These are phyloP conservation scores for Gymnosoma rotundatum DNA, from an alignment of 2,888 invertebrate species.

Conservation along the genomic window DNA sequence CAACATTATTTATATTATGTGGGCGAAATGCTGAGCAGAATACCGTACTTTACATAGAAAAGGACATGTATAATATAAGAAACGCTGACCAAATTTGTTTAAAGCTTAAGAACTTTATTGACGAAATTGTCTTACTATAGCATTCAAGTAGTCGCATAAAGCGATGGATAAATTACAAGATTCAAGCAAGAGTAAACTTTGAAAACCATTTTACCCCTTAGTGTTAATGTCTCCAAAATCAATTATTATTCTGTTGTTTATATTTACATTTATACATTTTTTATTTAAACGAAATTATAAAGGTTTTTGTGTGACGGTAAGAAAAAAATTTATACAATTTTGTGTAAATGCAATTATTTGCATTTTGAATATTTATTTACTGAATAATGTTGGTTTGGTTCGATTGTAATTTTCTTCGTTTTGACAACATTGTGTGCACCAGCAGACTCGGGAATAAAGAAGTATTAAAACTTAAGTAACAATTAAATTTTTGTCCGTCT, in stretches of 20 bases:
- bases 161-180: too few species aligned
- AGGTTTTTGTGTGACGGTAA: conserved; percentile 37
- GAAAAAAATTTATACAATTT: conserved; percentile 28
- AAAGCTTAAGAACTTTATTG: too few species aligned
- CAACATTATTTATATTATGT: too few species aligned
- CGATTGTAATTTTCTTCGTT: conserved; percentile 8
- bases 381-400: conserved; percentile 32
- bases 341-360: conserved; percentile 69
- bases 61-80: too few species aligned
- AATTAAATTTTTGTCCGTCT: conserved; percentile 65
- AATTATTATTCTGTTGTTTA: conserved; percentile 6
- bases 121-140: too few species aligned
- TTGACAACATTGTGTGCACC: conserved; percentile 63
- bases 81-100: too few species aligned
- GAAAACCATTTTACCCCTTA: not conserved
- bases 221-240: not conserved
- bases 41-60: too few species aligned
- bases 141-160: too few species aligned
- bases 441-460: conserved; percentile 34
- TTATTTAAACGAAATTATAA: conserved; percentile 47
- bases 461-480: conserved; percentile 63
- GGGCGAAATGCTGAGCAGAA: too few species aligned
- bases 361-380: conserved; percentile 63
- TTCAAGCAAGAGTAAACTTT: too few species aligned
- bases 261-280: conserved; percentile 38